Conservation (phyloP, 37 sponge, comb jelly and placozoan genomes). For the Beroe forskalii region DNA sequence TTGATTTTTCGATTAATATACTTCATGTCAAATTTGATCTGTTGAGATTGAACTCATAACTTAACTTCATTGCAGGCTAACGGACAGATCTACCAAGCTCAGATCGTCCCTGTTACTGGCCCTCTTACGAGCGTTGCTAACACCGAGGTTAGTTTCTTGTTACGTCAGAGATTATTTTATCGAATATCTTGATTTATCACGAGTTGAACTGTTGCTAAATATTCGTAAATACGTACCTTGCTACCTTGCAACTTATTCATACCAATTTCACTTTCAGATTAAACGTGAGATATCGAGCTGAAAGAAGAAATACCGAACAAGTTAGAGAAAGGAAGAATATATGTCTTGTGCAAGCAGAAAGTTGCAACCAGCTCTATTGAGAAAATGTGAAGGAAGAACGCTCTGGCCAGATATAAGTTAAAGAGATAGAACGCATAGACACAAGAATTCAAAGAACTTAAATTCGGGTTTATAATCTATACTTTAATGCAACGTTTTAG, state of each 20-base stretch:
- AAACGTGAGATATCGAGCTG: constrained; percentile 57
- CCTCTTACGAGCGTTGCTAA: constrained; percentile 4
- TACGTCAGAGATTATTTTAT: not conserved
- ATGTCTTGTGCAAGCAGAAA: no score
- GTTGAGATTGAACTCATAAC: no score
- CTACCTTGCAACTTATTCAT: not conserved
- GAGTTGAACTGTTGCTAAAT: not conserved
- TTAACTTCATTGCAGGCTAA: no score
- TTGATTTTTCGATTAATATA: no score
- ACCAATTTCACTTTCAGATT: not conserved
- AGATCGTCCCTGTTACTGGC: constrained; percentile 50
- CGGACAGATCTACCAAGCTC: constrained; percentile 65
- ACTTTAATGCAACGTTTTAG: not conserved
- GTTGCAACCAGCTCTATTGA: no score
- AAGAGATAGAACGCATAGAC: no score
- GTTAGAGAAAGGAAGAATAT: no score
- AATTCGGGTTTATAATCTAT: not conserved
- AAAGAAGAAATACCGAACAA: not conserved
- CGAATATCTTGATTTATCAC: not conserved
- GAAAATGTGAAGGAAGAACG: not conserved
- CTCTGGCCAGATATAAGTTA: no score
- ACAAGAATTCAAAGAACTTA: no score
- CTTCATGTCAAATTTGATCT: no score
- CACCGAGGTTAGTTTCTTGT: not conserved
- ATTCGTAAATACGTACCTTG: not conserved